Base-by-base conservation (phyloP, 1,140 invertebrate species). In the Dolichoris vasculosae region DNA sequence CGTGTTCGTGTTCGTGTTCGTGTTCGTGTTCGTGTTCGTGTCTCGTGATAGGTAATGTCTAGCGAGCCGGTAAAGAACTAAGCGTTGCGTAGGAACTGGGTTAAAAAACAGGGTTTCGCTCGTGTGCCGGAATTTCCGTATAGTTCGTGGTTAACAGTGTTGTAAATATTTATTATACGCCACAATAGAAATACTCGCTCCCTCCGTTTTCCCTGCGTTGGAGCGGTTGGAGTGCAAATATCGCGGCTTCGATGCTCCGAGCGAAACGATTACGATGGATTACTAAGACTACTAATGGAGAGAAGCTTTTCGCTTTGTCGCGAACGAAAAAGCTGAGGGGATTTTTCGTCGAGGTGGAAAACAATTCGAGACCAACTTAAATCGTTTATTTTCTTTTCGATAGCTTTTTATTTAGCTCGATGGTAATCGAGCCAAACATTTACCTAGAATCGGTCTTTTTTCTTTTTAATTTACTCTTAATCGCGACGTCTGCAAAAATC, bases 91-190 rank as follows among this genome's bases (percentile, higher is more conserved):
- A 78, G 51, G 32, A 78, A 78, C 30, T 78, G 76, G 76, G 76
- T 78, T 78, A 78, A 55, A 78, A 78, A 78, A 46, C 23, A 35
- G 46, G 30, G n/a, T n/a, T n/a, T n/a, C 30, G 20, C 2, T 38
- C 75, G 8, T 46, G 7, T 35, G 30, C 46, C 32, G 48, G 63
- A 85, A 77, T 86, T 85, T 82, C 77, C 86, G 82, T 83, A 84
- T 86, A 86, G 38, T 13, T 23, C 32, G 15, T 30, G 26, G 20
- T 43, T 43, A 43, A 43, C 69, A 43, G 38, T 73, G 38, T n/a
- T n/a, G 69, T 43, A 43, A 73, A 73, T 23, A 43, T 73, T 73
- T 73, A 73, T 73, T 73, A 43, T 43, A 26, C 69, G 6, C n/a
- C n/a, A 26, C 20, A 73, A 73, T 73, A 20, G 38, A 73, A 40